These are phyloP conservation scores for Hemibagrus guttatus DNA, from an alignment of 2,797 vertebrate species.

Conservation along the genomic window DNA sequence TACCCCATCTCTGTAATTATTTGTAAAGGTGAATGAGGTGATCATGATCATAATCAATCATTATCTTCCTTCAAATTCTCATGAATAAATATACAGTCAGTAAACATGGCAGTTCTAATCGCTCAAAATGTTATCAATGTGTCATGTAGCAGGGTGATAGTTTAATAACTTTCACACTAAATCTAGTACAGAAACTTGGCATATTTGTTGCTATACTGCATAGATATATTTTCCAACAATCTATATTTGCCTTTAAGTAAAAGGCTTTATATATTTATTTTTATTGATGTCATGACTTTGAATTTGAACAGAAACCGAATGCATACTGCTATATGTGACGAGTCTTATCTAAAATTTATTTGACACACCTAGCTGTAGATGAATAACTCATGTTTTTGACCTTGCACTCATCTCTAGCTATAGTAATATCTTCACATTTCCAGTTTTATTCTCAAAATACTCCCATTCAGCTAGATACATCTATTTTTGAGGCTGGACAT, in stretches of 20 bases:
- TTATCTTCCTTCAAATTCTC: not conserved
- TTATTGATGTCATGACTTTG: not conserved
- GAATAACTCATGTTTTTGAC: not conserved
- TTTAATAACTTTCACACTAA: too few relatives aligned
- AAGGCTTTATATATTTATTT: not conserved
- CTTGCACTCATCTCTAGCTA: not conserved
- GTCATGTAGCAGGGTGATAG: not conserved
- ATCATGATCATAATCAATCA: not conserved
- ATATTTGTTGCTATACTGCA: not conserved
- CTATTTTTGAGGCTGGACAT: not conserved
- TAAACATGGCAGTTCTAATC: not conserved
- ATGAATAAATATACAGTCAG: not conserved
- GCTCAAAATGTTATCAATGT: not conserved
- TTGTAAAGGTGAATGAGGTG: not conserved
- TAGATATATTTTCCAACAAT: not conserved
- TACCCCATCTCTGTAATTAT: not conserved
- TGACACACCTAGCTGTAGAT: not conserved
- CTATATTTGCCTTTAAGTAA: not conserved
- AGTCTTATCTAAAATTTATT: not conserved
- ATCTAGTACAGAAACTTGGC: not conserved
- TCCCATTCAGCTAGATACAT: not conserved
- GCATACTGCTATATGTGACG: not conserved
- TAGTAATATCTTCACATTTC: not conserved
- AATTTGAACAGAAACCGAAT: not conserved
- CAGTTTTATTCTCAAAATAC: not conserved